Percentiles rank a stretch among this genome's conserved stretches.
These are phyloP conservation scores for Pheosia tremula DNA, from an alignment of 2,888 invertebrate species.

Conservation along the genomic window DNA sequence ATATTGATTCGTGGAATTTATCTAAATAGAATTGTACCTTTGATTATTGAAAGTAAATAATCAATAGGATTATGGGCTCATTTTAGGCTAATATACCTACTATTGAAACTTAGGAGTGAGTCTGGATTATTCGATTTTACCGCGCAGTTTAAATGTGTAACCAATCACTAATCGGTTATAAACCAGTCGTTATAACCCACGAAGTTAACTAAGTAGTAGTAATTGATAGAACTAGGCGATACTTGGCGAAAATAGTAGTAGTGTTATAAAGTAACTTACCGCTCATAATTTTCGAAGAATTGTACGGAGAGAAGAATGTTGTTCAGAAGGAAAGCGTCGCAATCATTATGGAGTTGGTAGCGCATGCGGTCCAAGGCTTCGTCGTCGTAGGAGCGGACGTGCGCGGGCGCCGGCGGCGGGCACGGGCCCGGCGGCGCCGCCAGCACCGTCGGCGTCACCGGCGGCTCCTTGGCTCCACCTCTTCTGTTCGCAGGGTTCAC, in stretches of 20 bases:
- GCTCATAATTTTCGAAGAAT: conserved; percentile 91
- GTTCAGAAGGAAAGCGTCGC: conserved; percentile 90
- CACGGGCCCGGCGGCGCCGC: conserved; percentile 43
- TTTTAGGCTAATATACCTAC: no score
- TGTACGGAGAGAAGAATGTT: conserved; percentile 90
- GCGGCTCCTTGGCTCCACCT: conserved; percentile 51
- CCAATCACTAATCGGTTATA: no score
- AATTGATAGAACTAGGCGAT: no score
- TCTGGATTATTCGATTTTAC: no score
- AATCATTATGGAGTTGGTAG: conserved; percentile 84
- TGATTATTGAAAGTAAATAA: no score
- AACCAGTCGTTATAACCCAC: no score
- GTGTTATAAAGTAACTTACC: conserved; percentile 66
- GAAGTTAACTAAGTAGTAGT: no score
- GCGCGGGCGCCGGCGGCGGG: conserved; percentile 56
- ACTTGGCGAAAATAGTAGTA: no score
- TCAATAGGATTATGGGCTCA: no score
- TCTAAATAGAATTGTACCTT: background rate
- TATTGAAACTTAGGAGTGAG: no score
- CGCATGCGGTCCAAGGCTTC: conserved; percentile 83
- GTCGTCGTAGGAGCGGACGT: conserved; percentile 76
- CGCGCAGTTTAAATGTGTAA: no score
- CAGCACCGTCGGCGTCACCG: conserved; percentile 43
- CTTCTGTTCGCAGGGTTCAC: conserved; percentile 56
- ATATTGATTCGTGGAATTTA: conserved; percentile 3